Conservation (phyloP, 2,888 invertebrate genomes). For the Operophtera brumata region DNA sequence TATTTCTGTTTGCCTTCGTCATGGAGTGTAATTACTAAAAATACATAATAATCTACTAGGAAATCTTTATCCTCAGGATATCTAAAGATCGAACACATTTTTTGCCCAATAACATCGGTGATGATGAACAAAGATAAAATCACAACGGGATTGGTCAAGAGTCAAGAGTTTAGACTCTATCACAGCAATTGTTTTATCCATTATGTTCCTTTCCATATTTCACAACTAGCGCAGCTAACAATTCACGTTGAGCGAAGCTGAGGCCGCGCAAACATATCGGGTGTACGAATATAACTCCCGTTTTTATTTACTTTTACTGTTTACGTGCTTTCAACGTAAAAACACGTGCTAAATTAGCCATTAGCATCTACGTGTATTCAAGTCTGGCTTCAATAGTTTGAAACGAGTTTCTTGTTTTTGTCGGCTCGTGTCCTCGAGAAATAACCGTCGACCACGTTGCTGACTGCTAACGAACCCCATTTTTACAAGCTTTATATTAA, state of each 20-base stretch:
- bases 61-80: too few relatives aligned
- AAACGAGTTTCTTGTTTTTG: slow-evolving; percentile 69
- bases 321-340: slow-evolving; percentile 40
- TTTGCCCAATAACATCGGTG: too few relatives aligned
- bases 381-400: slow-evolving; percentile 37
- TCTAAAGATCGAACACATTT: too few relatives aligned
- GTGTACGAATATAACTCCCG: slow-evolving; percentile 36
- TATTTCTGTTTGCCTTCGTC: slow-evolving; percentile 5
- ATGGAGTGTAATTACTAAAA: background rate
- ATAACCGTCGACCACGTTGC: slow-evolving; percentile 68
- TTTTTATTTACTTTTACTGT: slow-evolving; percentile 45
- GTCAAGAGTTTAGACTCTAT: slow-evolving; percentile 21
- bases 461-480: slow-evolving; percentile 58
- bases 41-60: too few relatives aligned
- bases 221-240: slow-evolving; percentile 40
- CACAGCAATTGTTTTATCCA: slow-evolving; percentile 32
- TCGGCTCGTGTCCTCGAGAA: slow-evolving; percentile 66
- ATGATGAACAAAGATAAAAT: background rate
- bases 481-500: too few relatives aligned
- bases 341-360: slow-evolving; percentile 44
- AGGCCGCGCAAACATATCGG: slow-evolving; percentile 42
- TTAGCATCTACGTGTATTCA: slow-evolving; percentile 39
- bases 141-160: slow-evolving; percentile 26
- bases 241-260: slow-evolving; percentile 30
- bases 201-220: slow-evolving; percentile 46